A percentile compares a stretch with the other conserved stretches of the same genome.
Evolutionary conservation across 2,113 vertebrate genomes (phyloP).

Genomic region (Coracopsis vasa): DNA sequence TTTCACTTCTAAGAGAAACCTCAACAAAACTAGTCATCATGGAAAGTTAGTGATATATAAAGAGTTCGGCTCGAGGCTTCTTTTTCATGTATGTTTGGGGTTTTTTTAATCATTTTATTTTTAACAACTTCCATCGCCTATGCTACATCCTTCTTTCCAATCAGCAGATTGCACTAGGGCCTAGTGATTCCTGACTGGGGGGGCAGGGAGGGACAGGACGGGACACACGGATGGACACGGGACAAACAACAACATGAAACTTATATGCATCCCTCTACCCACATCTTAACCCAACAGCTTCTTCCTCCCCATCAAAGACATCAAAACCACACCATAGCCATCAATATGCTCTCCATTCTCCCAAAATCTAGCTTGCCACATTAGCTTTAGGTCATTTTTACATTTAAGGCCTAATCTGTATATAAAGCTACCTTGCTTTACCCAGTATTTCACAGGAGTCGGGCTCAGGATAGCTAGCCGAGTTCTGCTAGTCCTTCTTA

Average conservation of each 20-base stretch:
- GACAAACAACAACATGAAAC: conserved; percentile 51
- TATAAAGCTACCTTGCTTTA: background rate
- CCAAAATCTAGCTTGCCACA: background rate
- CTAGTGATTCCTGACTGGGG: background rate
- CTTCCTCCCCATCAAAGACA: conserved; percentile 5
- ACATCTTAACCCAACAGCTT: background rate
- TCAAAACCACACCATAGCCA: background rate
- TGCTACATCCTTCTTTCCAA: background rate
- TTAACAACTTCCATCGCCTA: background rate
- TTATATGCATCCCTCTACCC: background rate
- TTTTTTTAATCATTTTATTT: background rate
- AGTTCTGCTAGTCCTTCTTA: background rate
- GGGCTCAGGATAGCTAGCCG: background rate
- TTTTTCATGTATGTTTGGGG: accelerated
- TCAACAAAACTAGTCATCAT: background rate
- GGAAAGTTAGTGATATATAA: background rate
- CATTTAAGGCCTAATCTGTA: background rate
- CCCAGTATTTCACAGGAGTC: background rate
- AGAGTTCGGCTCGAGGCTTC: background rate
- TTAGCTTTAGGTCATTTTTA: background rate
- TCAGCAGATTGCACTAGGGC: background rate
- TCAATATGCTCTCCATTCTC: background rate
- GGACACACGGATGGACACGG: conserved; percentile 45
- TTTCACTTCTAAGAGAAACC: background rate
- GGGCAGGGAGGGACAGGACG: conserved; percentile 49